These are phyloP conservation scores for Ciconia nigra DNA, from an alignment of 2,797 vertebrate species.

Conservation along the genomic window DNA sequence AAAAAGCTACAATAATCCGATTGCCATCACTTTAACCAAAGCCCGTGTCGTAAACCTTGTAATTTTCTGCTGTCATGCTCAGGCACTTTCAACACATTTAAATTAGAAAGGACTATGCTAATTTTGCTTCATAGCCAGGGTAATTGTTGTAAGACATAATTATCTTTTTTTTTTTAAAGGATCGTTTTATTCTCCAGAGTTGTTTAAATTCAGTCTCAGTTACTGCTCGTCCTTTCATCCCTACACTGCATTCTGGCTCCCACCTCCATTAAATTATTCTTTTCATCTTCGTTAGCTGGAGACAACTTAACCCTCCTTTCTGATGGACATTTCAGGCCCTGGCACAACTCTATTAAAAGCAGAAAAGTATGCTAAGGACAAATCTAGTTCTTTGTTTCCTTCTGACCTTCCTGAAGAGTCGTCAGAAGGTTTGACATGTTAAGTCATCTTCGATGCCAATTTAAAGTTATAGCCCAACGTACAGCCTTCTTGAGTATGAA, in stretches of 20 bases:
- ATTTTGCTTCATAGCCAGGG: conserved; percentile 79
- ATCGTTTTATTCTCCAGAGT: conserved; percentile 72
- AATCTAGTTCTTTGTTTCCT: conserved; percentile 37
- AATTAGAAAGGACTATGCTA: conserved; percentile 83
- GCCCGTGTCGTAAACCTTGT: conserved; percentile 75
- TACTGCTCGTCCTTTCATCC: conserved; percentile 64
- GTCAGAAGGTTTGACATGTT: not conserved
- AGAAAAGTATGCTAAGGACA: conserved; percentile 36
- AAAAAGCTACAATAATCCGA: conserved; percentile 68
- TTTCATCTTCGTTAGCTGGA: conserved; percentile 65
- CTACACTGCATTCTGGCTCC: conserved; percentile 42
- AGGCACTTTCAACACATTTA: conserved; percentile 80
- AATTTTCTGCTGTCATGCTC: conserved; percentile 81
- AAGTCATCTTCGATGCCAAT: conserved; percentile 48
- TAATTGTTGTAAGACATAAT: conserved; percentile 81
- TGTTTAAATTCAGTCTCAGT: conserved; percentile 74
- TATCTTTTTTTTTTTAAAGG: conserved; percentile 71
- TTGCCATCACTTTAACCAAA: conserved; percentile 74
- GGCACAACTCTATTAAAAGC: conserved; percentile 45
- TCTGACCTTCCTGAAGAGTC: conserved; percentile 38
- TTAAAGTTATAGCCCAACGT: conserved; percentile 33
- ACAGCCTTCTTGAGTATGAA: not conserved
- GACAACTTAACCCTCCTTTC: conserved; percentile 58
- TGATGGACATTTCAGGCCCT: conserved; percentile 41
- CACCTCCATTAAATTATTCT: conserved; percentile 60